Base-by-base conservation (phyloP, 2,797 vertebrate genomes). In the Falco naumanni region DNA sequence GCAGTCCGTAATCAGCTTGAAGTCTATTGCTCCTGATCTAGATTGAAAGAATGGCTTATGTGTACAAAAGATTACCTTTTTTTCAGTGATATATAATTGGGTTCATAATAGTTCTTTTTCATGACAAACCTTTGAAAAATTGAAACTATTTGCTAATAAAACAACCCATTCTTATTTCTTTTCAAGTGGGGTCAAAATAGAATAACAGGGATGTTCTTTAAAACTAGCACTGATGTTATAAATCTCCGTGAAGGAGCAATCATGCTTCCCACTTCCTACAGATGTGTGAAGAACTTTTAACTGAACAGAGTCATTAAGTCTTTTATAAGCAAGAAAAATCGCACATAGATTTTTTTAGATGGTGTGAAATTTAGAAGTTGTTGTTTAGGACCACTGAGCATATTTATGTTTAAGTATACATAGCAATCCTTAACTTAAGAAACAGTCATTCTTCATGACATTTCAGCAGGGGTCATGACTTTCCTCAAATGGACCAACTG, bases 31-130 rank as follows among this genome's bases (percentile, higher is more conserved):
- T 76, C 21, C 45, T 81, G 16, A 54, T 71, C 31, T 50, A 76
- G 65, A 65, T 50, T 1, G 8, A 74, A 14, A 75, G 16, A 64
- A 15, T 2, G 1, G 4, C 0, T 80, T 66, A 16, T 13, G 1
- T 51, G 34, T 87, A 53, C 10, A 25, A 66, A 89, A 65, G 16
- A 48, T 29, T 57, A 43, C 15, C 5, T 50, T 51, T 77, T 48
- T 56, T 47, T 63, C 34, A 13, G 16, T 29, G 13, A 41, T 45
- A 41, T 4, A 37, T 31, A 75, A 56, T 16, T 71, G 25, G 1
- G 25, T 54, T 87, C 17, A 45, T 45, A 57, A 28, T 16, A 59
- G 21, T 48, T 77, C 29, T 84, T 5, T 33, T 87, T 93, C 25
- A 70, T 59, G 11, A 26, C 7, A 77, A 75, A 65, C 2, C 3